A percentile compares a stretch with the other conserved stretches of the same genome.
Evolutionary conservation across 1,140 invertebrate species (phyloP).

Genomic region (Drosophila cardini): DNA sequence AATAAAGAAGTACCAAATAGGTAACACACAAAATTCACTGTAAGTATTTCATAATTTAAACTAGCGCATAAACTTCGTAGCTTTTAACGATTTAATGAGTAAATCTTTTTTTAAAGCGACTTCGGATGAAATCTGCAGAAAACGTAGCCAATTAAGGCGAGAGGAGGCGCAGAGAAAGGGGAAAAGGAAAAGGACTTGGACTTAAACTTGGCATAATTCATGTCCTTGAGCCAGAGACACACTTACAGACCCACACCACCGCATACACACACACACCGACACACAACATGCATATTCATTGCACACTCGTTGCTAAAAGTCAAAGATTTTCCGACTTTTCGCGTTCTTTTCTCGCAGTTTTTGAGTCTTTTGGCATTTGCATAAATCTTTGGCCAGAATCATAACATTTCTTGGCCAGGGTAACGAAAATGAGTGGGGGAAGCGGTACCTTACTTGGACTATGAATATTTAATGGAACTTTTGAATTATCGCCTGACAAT

Average conservation of each 20-base stretch:
- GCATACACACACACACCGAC: background rate
- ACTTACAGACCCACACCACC: background rate
- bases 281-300: conserved; percentile 53
- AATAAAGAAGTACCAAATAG: too few species aligned
- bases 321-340: conserved; percentile 24
- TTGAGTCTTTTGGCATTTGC: conserved; percentile 42
- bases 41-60: background rate
- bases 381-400: conserved; percentile 51
- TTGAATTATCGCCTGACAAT: conserved; percentile 84
- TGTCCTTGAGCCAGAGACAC: conserved; percentile 41
- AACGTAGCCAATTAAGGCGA: conserved; percentile 68
- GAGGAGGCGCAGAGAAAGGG: background rate
- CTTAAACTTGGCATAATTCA: conserved; percentile 61
- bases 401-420: conserved; percentile 42
- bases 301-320: conserved; percentile 29
- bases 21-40: background rate
- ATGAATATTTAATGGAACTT: conserved; percentile 49
- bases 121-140: conserved; percentile 57
- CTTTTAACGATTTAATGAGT: conserved; percentile 69
- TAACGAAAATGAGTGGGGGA: background rate
- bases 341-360: conserved; percentile 34
- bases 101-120: conserved; percentile 69
- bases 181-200: conserved; percentile 28
- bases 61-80: conserved; percentile 13
- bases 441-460: conserved; percentile 5